A percentile compares a stretch with the other conserved stretches of the same genome.
Conservation (phyloP, 2,888 invertebrate species). For the Xanthostigma xanthostigma region DNA sequence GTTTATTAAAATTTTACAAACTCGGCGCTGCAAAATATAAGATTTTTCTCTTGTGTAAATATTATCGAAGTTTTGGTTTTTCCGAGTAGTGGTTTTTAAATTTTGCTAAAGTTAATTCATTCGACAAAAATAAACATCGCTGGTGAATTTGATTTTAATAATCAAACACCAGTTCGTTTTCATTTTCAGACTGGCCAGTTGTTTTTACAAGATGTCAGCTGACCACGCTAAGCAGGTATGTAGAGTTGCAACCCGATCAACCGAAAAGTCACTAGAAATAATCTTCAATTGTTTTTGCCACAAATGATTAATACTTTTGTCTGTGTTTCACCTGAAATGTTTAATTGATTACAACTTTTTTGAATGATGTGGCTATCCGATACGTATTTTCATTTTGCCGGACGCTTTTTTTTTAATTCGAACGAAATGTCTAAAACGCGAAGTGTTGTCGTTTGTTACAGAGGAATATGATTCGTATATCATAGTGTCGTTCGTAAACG, state of each 20-base stretch:
- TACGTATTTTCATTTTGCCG: too few relatives aligned
- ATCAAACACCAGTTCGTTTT: conserved; percentile 86
- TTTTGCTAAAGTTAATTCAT: too few relatives aligned
- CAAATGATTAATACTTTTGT: conserved; percentile 11
- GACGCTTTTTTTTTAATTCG: neutral
- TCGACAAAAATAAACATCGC: conserved; percentile 23
- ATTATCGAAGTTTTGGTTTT: neutral
- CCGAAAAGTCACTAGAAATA: too few relatives aligned
- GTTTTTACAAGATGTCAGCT: conserved; percentile 7
- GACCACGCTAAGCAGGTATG: too few relatives aligned
- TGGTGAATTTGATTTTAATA: conserved; percentile 39
- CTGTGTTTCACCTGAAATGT: conserved; percentile 29
- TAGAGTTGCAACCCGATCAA: too few relatives aligned
- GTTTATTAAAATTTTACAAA: conserved; percentile 1
- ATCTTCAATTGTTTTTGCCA: too few relatives aligned
- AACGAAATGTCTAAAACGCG: neutral
- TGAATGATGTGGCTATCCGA: too few relatives aligned
- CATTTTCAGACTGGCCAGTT: conserved; percentile 55
- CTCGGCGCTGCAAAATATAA: neutral
- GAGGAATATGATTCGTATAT: conserved; percentile 99
- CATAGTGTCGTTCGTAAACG: conserved; percentile 96
- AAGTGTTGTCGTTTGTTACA: conserved; percentile 39
- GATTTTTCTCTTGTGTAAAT: neutral
- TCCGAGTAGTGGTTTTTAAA: too few relatives aligned
- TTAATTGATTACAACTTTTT: conserved; percentile 21